A percentile compares a stretch with the other conserved stretches of the same genome.
phyloP scores from a whole-genome alignment of 2,797 vertebrate genomes.

The Lepilemur ruficaudatus region DNA sequence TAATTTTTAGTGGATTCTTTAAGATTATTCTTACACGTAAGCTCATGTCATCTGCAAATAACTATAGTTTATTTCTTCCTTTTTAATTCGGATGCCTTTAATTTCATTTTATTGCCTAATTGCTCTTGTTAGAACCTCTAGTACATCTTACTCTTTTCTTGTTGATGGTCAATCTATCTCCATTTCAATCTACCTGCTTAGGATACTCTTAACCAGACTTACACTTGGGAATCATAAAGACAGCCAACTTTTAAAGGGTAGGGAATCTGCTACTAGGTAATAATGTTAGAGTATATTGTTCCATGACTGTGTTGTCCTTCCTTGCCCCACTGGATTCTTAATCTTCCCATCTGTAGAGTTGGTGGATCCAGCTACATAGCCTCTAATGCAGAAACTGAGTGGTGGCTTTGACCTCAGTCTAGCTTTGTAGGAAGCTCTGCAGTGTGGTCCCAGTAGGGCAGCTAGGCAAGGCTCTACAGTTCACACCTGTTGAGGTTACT shows the following conservation, averaged over 20 bases:
- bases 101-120: neutral
- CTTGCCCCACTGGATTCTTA: neutral
- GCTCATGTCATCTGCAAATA: neutral
- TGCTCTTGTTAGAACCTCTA: neutral
- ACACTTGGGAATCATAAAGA: neutral
- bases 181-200: neutral
- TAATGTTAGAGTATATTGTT: neutral
- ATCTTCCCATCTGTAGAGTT: neutral
- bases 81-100: neutral
- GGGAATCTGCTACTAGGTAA: neutral
- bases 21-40: neutral
- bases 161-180: neutral
- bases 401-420: neutral
- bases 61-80: neutral
- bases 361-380: neutral
- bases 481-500: neutral
- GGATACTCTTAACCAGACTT: neutral
- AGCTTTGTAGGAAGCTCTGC: neutral
- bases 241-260: neutral
- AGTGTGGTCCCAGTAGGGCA: neutral
- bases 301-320: neutral
- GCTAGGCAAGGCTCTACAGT: neutral
- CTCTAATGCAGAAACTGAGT: neutral
- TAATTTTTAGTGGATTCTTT: neutral
- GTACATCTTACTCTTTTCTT: neutral